A percentile compares a stretch with the other conserved stretches of the same genome.
These are phyloP conservation scores for Amazona guildingii DNA, from an alignment of 2,113 vertebrate genomes.

Conservation along the genomic window DNA sequence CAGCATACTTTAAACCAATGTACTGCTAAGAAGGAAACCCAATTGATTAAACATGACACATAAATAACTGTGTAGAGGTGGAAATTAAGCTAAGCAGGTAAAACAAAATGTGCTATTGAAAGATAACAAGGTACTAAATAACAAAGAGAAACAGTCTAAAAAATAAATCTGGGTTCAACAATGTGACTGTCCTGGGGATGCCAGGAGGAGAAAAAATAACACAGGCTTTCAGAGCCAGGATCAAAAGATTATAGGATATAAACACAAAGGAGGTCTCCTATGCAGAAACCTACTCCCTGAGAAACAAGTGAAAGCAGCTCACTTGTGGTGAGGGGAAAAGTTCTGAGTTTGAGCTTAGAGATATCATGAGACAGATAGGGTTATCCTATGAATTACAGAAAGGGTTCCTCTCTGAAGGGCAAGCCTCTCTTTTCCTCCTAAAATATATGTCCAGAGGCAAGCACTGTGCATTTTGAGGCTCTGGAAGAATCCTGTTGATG, in stretches of 20 bases:
- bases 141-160: background rate
- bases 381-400: background rate
- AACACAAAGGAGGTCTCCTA: background rate
- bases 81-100: background rate
- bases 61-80: background rate
- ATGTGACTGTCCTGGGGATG: background rate
- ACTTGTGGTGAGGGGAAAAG: background rate
- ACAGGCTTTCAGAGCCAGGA: background rate
- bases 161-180: background rate
- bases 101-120: background rate
- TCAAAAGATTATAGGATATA: background rate
- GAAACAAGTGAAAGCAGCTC: background rate
- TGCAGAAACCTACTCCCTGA: background rate
- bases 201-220: background rate
- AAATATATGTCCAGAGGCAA: background rate
- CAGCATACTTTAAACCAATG: background rate
- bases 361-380: background rate
- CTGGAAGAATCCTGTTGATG: background rate
- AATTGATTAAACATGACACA: slow-evolving; percentile 8
- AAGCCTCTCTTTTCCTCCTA: background rate
- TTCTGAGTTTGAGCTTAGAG: background rate
- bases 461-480: background rate
- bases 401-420: background rate
- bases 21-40: background rate
- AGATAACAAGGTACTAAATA: background rate